Base-by-base conservation (phyloP, 2,113 vertebrate species). In the Corapipo altera region DNA sequence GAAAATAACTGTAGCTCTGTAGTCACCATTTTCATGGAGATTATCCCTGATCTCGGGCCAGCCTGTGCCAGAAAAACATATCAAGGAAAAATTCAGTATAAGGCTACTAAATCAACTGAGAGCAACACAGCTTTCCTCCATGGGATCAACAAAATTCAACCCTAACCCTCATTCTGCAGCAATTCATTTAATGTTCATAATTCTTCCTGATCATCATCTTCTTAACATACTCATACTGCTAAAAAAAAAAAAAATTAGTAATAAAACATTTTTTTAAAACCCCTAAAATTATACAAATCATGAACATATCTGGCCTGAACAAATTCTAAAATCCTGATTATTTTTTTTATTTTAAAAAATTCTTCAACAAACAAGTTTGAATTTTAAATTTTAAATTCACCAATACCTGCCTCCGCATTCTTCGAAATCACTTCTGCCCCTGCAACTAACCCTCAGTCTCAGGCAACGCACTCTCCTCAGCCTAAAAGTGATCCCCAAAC, bases 321-420 rank as follows among this genome's bases (percentile, higher is more conserved):
- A 39, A 27, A 41, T 20, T 64, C 20, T 23, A 72, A 27, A 59
- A 12, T 15, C 41, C 22, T 12, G 15, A 24, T 49, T 5, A 6
- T n/a, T 44, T 4, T 51, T 48, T 71, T 66, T 37, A 7, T 28
- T 55, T 26, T 2, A 1, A 41, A 85, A 74, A 74, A 57, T 15
- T 6, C 3, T 39, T 71, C 11, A 48, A 30, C 0, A 0, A n/a
- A 74, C 20, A 54, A 13, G 39, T 55, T 39, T 41, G 28, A 41
- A 28, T 41, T 67, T 67, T 41, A 41, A 64, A 32, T 41, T 64
- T 67, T 71, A 7, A 43, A 65, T 35, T 82, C 39, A 59, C 11
- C 16, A 48, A 30, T 11, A 75, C 9, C 18, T 55, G 2, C 9
- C 12, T 19, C 18, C 2, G 0, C 24, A 1, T 33, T 35, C 20